phyloP scores from a whole-genome alignment of 2,113 vertebrate genomes.

The Hypanus sabinus region DNA sequence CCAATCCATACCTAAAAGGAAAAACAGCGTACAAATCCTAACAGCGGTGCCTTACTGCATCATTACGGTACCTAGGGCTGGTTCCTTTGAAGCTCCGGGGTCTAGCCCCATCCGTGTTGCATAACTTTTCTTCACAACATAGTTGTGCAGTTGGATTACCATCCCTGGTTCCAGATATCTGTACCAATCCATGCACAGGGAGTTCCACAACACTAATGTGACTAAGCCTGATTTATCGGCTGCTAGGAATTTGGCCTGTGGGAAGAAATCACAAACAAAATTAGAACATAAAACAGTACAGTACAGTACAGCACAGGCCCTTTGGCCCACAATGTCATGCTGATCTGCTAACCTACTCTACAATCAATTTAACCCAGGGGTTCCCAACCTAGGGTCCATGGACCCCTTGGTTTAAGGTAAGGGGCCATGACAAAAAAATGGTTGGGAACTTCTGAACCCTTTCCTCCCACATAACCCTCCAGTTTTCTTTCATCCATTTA shows the following conservation, averaged over 20 bases:
- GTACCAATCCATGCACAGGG: slow-evolving; percentile 59
- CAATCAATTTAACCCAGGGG: too few relatives aligned
- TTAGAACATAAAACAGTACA: too few relatives aligned
- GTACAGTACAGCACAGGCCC: too few relatives aligned
- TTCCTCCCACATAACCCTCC: too few relatives aligned
- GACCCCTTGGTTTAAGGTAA: too few relatives aligned
- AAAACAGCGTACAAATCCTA: neutral
- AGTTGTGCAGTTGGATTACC: slow-evolving; percentile 52
- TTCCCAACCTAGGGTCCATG: too few relatives aligned
- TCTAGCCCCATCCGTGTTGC: slow-evolving; percentile 40
- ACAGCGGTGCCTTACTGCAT: neutral
- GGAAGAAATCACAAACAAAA: neutral
- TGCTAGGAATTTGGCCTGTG: slow-evolving; percentile 54
- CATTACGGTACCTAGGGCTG: neutral
- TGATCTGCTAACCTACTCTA: too few relatives aligned
- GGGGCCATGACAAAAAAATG: too few relatives aligned
- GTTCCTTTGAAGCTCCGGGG: neutral
- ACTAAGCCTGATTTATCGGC: slow-evolving; percentile 53
- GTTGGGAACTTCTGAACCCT: too few relatives aligned
- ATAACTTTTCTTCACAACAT: slow-evolving; percentile 55
- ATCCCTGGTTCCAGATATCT: slow-evolving; percentile 52
- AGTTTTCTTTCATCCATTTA: too few relatives aligned
- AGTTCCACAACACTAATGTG: slow-evolving; percentile 62
- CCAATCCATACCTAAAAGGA: neutral
- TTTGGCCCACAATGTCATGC: too few relatives aligned